Base-by-base conservation (phyloP, 2,888 invertebrate species). In the Drosophila lutescens region DNA sequence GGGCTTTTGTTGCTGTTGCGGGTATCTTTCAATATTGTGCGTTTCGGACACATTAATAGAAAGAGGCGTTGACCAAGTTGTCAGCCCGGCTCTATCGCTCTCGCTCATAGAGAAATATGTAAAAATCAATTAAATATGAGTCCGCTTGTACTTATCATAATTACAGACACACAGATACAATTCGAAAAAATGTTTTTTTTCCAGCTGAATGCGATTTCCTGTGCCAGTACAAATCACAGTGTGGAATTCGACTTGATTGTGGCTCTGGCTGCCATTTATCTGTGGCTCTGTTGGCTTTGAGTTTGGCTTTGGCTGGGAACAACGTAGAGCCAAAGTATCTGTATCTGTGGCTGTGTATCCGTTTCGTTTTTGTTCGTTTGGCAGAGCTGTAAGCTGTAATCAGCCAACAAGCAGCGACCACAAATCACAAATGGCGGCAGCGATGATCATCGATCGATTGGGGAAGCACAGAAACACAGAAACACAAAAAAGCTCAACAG, bases 31-130 rank as follows among this genome's bases (percentile, higher is more conserved):
- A 70, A 69, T 85, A 71, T 77, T 87, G 49, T 78, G 77, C 83
- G 83, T 80, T 70, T 62, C 51, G 46, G 74, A 76, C 83, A 84
- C 85, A 85, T 88, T 87, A 86, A 88, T 89, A 85, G 76, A 90
- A 88, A 61, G 36, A 60, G 86, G 86, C 89, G 86, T 85, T 60
- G 20, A 60, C 38, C 51, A 49, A 41, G 49, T 71, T 85, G 85
- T 88, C 85, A 85, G 89, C 85, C 26, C 3, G 12, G 47, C 9
- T 15, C 15, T 30, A 4, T 15, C 15, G 26, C 26, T 30, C 32
- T 32, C 17, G 49, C 34, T 63, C 76, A 60, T 62, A 63, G 34
- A 44, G 32, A 54, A 43, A 66, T 58, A 72, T 63, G 32, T 13
- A 23, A 65, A 79, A 86, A 84, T 89, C 87, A 84, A 89, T 84